Evolutionary conservation across 2,113 vertebrate genomes (phyloP).

Genomic region (Salvelinus alpinus): DNA sequence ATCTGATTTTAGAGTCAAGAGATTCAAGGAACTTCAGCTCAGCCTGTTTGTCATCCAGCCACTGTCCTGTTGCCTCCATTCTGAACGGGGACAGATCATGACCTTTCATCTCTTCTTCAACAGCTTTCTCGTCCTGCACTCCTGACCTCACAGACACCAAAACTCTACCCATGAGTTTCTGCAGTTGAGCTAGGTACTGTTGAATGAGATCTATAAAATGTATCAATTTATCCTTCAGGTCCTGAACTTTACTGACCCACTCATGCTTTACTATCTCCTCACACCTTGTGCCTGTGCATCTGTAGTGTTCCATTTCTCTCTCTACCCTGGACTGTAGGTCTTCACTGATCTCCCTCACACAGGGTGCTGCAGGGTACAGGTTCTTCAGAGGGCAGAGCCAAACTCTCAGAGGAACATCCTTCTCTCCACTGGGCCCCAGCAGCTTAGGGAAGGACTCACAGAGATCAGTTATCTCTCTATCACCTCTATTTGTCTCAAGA

Average conservation of each 20-base stretch:
- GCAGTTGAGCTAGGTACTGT: too few relatives aligned
- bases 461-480: not conserved
- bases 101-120: not conserved
- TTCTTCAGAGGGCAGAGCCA: conserved; percentile 37
- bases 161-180: too few relatives aligned
- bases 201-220: not conserved
- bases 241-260: not conserved
- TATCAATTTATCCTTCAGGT: not conserved
- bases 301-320: not conserved
- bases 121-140: not conserved
- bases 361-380: conserved; percentile 2
- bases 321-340: conserved; percentile 5
- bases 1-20: too few relatives aligned
- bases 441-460: not conserved
- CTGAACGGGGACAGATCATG: too few relatives aligned
- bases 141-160: not conserved
- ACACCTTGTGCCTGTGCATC: not conserved
- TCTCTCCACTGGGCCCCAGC: conserved; percentile 5
- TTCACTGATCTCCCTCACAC: conserved; percentile 15
- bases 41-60: too few relatives aligned
- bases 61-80: too few relatives aligned
- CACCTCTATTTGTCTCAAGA: not conserved
- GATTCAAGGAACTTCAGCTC: too few relatives aligned
- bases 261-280: not conserved
- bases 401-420: conserved; percentile 29